A percentile compares a stretch with the other conserved stretches of the same genome.
phyloP scores from a whole-genome alignment of 2,113 vertebrate genomes.

The Podarcis raffonei region DNA sequence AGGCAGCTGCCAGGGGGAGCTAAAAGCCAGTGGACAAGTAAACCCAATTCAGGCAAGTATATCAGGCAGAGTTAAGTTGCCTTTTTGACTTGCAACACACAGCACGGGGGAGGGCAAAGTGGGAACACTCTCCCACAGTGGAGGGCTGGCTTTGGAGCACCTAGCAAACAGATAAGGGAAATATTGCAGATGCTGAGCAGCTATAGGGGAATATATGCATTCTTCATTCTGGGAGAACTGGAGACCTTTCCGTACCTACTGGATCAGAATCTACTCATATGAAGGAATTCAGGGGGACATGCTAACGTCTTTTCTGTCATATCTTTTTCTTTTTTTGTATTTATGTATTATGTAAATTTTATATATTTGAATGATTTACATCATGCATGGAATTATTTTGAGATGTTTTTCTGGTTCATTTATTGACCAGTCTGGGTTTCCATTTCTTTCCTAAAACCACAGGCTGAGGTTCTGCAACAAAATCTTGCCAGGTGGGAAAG shows the following conservation, averaged over 20 bases:
- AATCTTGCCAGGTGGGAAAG: neutral
- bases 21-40: too few relatives aligned
- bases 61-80: neutral
- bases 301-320: neutral
- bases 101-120: neutral
- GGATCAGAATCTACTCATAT: neutral
- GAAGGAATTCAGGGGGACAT: neutral
- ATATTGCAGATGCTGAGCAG: too few relatives aligned
- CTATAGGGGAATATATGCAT: neutral
- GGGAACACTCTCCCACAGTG: too few relatives aligned
- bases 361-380: neutral
- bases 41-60: neutral
- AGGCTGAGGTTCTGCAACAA: neutral
- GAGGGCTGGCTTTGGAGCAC: too few relatives aligned
- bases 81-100: too few relatives aligned
- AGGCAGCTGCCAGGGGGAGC: neutral
- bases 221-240: neutral
- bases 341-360: neutral
- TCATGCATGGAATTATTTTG: too few relatives aligned
- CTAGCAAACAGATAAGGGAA: too few relatives aligned
- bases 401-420: neutral
- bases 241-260: neutral
- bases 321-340: neutral
- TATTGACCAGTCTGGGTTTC: neutral
- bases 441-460: neutral